phyloP scores from a whole-genome alignment of 1,140 invertebrate genomes.

The Pseudobourletiella spinata region DNA sequence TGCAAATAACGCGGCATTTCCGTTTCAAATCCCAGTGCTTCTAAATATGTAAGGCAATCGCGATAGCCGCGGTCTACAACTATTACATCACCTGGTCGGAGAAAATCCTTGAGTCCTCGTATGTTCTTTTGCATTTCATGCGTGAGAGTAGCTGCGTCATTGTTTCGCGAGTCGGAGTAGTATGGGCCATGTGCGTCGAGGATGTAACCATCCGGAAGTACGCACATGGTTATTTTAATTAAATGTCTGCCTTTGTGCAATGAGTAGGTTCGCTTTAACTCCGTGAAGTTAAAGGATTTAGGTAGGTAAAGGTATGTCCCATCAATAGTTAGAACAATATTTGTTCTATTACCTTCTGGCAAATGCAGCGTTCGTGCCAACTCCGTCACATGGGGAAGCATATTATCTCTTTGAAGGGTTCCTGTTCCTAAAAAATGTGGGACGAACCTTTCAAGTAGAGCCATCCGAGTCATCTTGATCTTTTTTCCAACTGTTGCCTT shows the following conservation, averaged over 20 bases:
- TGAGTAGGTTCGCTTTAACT: not conserved
- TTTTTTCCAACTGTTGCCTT: not conserved
- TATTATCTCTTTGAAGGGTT: not conserved
- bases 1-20: too few species aligned
- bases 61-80: conserved; percentile 16
- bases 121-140: too few species aligned
- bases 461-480: not conserved
- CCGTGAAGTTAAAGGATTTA: too few species aligned
- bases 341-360: not conserved
- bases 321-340: too few species aligned
- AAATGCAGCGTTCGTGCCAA: not conserved
- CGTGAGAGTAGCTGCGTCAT: too few species aligned
- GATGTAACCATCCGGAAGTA: conserved; percentile 33
- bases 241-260: not conserved
- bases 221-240: too few species aligned
- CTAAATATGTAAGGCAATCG: not conserved
- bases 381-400: not conserved
- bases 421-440: not conserved
- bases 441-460: not conserved
- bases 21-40: not conserved
- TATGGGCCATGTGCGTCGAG: conserved; percentile 24
- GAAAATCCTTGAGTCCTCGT: conserved; percentile 14
- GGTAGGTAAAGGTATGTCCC: not conserved
- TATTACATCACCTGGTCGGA: conserved; percentile 12
- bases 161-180: too few species aligned